phyloP scores from a whole-genome alignment of 1,140 invertebrate genomes.

The Teleogryllus occipitalis region DNA sequence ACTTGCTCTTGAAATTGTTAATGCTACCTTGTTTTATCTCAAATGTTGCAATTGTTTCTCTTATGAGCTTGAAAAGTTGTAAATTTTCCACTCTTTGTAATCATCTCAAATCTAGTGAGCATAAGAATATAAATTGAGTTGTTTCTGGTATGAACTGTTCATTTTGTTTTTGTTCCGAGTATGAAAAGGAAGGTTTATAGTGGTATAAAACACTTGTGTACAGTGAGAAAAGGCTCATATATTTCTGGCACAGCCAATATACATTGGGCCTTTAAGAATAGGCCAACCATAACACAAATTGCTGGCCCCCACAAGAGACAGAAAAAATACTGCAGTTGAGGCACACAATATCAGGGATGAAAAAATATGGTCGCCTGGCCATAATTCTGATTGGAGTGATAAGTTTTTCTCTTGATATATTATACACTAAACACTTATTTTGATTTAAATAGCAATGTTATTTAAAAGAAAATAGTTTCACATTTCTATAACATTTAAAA shows the following conservation, averaged over 20 bases:
- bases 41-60: too few species aligned
- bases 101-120: not conserved
- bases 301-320: not conserved
- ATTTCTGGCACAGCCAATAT: not conserved
- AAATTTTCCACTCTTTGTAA: slow-evolving; percentile 1
- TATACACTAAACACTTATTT: not conserved
- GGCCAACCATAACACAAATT: not conserved
- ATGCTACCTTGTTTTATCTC: not conserved
- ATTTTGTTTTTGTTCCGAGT: not conserved
- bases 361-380: not conserved
- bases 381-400: not conserved
- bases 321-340: slow-evolving; percentile 2
- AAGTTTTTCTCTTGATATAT: not conserved
- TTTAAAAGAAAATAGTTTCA: too few species aligned
- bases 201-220: not conserved
- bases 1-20: not conserved
- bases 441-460: too few species aligned
- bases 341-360: not conserved
- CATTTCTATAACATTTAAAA: too few species aligned
- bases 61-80: not conserved
- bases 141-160: not conserved
- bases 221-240: not conserved
- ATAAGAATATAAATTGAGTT: not conserved
- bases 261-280: not conserved
- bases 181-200: not conserved